phyloP scores from a whole-genome alignment of 1,140 invertebrate genomes.

The Drosophila pectinifera region DNA sequence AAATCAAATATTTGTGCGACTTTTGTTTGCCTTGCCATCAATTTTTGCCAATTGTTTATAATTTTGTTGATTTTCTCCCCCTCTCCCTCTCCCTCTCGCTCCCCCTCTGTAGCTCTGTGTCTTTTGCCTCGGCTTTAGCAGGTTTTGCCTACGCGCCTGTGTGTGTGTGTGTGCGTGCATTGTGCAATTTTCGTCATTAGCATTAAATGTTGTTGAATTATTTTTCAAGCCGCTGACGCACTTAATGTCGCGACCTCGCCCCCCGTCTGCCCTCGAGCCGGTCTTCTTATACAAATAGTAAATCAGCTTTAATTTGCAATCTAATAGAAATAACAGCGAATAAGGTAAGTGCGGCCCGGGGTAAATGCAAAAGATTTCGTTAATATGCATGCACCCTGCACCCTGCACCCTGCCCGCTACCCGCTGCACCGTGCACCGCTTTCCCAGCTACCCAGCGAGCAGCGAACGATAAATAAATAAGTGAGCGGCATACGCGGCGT shows the following conservation, averaged over 20 bases:
- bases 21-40: constrained; percentile 80
- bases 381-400: constrained; percentile 70
- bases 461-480: constrained; percentile 22
- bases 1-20: constrained; percentile 75
- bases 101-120: constrained; percentile 2
- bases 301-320: constrained; percentile 78
- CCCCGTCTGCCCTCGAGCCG: not conserved
- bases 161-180: constrained; percentile 63
- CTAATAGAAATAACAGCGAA: constrained; percentile 77
- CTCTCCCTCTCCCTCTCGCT: constrained; percentile 29
- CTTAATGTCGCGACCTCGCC: constrained; percentile 74
- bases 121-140: constrained; percentile 9
- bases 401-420: too few species aligned
- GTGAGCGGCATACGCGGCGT: constrained; percentile 30
- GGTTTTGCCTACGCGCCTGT: constrained; percentile 8
- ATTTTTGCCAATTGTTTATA: constrained; percentile 80
- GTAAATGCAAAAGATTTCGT: constrained; percentile 63
- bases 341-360: constrained; percentile 55
- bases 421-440: constrained; percentile 11
- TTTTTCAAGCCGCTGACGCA: constrained; percentile 82
- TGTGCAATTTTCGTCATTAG: constrained; percentile 83
- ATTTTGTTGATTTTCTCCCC: constrained; percentile 55
- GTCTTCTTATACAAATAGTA: constrained; percentile 80
- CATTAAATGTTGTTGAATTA: constrained; percentile 82
- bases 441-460: not conserved